Evolutionary conservation across 2,113 vertebrate genomes (phyloP).

Genomic region (Camarhynchus parvulus): DNA sequence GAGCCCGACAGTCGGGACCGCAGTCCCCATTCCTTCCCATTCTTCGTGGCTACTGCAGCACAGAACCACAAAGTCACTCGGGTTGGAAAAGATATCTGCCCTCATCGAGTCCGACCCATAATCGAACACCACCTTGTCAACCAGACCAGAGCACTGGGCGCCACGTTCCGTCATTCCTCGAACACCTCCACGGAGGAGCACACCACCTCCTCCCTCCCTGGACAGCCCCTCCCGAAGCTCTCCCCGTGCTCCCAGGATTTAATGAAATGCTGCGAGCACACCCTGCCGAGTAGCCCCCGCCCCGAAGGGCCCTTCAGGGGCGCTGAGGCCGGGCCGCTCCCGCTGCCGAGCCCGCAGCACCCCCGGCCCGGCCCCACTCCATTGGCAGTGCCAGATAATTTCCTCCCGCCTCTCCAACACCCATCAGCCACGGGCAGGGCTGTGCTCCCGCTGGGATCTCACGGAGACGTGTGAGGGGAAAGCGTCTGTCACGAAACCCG

Average conservation of each 20-base stretch:
- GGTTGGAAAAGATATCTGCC: background rate
- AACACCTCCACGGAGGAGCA: background rate
- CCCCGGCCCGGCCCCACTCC: background rate
- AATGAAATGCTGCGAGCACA: background rate
- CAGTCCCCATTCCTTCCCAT: background rate
- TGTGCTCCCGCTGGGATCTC: background rate
- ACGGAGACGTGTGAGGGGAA: background rate
- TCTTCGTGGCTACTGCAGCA: background rate
- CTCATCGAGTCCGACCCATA: background rate
- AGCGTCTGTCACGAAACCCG: background rate
- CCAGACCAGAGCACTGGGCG: background rate
- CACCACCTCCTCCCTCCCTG: background rate
- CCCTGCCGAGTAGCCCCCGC: background rate
- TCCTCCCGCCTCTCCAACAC: fast-evolving
- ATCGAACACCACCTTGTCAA: background rate
- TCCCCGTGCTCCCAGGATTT: background rate
- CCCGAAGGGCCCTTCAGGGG: background rate
- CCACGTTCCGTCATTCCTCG: background rate
- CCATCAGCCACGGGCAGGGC: fast-evolving
- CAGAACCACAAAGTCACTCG: no score
- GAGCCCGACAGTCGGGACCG: background rate
- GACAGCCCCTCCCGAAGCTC: background rate
- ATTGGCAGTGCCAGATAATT: fast-evolving
- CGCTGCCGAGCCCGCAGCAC: background rate
- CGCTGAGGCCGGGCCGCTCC: no score